phyloP scores from a whole-genome alignment of 2,797 vertebrate genomes.

The Uromys caudimaculatus region DNA sequence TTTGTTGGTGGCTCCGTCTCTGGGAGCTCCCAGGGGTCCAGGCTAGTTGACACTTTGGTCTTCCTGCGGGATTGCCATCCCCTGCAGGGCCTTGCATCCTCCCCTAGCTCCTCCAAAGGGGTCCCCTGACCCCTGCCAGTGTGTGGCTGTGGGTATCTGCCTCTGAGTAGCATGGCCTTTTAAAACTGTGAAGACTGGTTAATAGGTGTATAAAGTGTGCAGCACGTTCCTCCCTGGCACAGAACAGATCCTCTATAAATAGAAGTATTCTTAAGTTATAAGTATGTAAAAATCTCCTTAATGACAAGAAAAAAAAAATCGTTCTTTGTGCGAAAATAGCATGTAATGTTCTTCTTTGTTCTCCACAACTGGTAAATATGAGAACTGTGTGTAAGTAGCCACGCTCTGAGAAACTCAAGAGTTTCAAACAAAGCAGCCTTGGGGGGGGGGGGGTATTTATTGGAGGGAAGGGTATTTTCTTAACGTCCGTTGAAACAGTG shows the following conservation, averaged over 20 bases:
- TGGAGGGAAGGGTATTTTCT: background rate
- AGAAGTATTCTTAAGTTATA: background rate
- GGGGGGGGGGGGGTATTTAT: background rate
- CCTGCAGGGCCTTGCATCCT: background rate
- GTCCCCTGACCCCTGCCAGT: background rate
- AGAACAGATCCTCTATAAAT: background rate
- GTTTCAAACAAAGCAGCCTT: constrained; percentile 29
- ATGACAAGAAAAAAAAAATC: background rate
- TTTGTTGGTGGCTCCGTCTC: background rate
- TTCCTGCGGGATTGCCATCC: background rate
- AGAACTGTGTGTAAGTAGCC: background rate
- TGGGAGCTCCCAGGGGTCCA: background rate
- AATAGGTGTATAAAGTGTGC: background rate
- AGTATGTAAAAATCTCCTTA: constrained; percentile 34
- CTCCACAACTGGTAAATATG: background rate
- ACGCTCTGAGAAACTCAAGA: constrained; percentile 52
- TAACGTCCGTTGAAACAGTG: background rate
- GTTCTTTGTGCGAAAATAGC: constrained; percentile 19
- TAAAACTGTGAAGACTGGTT: background rate
- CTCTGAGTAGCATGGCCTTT: background rate
- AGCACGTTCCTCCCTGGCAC: background rate
- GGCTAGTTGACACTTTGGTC: background rate
- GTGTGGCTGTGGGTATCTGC: background rate
- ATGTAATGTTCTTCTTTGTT: background rate
- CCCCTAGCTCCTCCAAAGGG: background rate